Evolutionary conservation across 2,113 vertebrate species (phyloP).

Genomic region (Stegastes partitus): DNA sequence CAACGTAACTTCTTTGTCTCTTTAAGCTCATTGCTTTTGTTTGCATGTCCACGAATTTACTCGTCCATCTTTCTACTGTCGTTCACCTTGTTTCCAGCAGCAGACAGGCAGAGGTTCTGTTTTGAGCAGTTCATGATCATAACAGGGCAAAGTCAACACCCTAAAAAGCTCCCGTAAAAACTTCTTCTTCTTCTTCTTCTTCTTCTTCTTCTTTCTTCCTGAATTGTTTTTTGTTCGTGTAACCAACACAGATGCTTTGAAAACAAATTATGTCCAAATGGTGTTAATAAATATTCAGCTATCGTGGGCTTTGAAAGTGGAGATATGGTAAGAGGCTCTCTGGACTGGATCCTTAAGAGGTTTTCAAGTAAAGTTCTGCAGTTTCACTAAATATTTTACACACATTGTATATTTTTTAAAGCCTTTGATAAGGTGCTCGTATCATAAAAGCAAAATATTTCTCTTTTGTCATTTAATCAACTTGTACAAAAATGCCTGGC

Average conservation of each 20-base stretch:
- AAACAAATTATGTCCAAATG: slow-evolving; percentile 71
- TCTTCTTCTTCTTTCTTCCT: no score
- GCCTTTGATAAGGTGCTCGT: slow-evolving; percentile 78
- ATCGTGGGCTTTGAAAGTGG: slow-evolving; percentile 59
- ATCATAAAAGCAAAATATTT: slow-evolving; percentile 71
- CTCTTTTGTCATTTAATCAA: slow-evolving; percentile 66
- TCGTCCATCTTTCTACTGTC: no score
- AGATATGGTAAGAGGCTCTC: slow-evolving; percentile 53
- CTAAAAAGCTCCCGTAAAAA: no score
- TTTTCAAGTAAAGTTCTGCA: slow-evolving; percentile 63
- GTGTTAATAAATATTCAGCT: slow-evolving; percentile 74
- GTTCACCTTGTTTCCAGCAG: neutral
- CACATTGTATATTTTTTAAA: slow-evolving; percentile 84
- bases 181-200: no score
- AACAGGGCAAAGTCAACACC: no score
- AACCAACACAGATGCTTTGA: slow-evolving; percentile 77
- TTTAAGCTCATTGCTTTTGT: neutral
- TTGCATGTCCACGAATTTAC: neutral
- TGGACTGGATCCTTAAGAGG: slow-evolving; percentile 67
- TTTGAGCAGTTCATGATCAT: no score
- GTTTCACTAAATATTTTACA: slow-evolving; percentile 83
- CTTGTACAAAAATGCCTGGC: slow-evolving; percentile 62
- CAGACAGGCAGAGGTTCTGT: no score
- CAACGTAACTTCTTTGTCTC: neutral
- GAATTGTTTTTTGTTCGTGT: slow-evolving; percentile 71